phyloP scores from a whole-genome alignment of 2,797 vertebrate species.

The Lagorchestes hirsutus region DNA sequence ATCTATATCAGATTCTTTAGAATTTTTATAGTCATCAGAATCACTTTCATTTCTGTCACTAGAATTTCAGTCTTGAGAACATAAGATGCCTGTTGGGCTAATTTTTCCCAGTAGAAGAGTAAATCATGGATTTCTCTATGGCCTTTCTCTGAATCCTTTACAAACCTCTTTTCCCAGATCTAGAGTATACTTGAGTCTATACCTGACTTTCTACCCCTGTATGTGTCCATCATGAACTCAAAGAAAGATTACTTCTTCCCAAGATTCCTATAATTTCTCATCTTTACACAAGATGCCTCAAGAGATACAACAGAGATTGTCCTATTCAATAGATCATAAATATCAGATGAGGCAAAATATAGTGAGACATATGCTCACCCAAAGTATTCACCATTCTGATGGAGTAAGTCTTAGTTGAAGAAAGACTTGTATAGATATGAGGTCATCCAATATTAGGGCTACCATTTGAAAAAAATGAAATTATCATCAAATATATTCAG shows the following conservation, averaged over 20 bases:
- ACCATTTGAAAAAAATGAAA: background rate
- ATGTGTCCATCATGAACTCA: background rate
- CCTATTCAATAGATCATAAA: background rate
- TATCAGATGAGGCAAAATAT: background rate
- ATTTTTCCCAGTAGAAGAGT: background rate
- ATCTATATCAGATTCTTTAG: background rate
- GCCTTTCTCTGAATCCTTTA: background rate
- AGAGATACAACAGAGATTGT: background rate
- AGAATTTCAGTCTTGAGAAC: background rate
- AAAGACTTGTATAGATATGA: background rate
- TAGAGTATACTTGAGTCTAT: background rate
- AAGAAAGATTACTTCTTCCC: background rate
- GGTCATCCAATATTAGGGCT: background rate
- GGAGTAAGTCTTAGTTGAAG: background rate
- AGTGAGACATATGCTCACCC: background rate
- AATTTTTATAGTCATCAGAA: background rate
- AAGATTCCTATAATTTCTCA: background rate
- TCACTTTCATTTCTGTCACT: background rate
- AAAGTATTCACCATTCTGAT: background rate
- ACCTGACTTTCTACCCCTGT: background rate
- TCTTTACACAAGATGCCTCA: background rate
- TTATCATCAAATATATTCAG: background rate
- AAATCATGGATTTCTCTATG: background rate
- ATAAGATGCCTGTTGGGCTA: background rate
- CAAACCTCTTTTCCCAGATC: background rate